A percentile compares a stretch with the other conserved stretches of the same genome.
Evolutionary conservation across 92 coral and sea anemone genomes (phyloP).

Genomic region (Palythoa grandis): DNA sequence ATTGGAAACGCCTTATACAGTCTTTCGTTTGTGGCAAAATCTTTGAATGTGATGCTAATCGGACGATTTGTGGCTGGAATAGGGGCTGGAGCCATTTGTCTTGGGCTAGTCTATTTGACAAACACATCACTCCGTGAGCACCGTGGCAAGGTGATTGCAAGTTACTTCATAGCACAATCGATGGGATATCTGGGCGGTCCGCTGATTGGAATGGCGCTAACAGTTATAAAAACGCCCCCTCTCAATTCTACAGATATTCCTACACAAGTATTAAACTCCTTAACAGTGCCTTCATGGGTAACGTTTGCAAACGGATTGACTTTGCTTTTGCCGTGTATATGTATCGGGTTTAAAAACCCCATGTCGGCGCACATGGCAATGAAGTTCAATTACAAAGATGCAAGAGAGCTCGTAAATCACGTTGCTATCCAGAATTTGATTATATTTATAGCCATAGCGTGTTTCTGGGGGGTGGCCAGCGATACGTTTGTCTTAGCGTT

Average conservation of each 20-base stretch:
- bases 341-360: slow-evolving; percentile 90
- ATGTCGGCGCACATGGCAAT: slow-evolving; percentile 95
- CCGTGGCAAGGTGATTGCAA: slow-evolving; percentile 87
- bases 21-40: slow-evolving; percentile 69
- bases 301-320: slow-evolving; percentile 75
- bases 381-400: slow-evolving; percentile 88
- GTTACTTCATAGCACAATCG: slow-evolving; percentile 90
- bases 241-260: slow-evolving; percentile 40
- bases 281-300: slow-evolving; percentile 91
- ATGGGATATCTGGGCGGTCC: slow-evolving; percentile 93
- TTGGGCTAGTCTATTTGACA: slow-evolving; percentile 87
- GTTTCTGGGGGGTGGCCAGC: slow-evolving; percentile 89
- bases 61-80: slow-evolving; percentile 93
- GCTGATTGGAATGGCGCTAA: slow-evolving; percentile 63
- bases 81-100: slow-evolving; percentile 33
- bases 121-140: slow-evolving; percentile 85
- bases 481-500: slow-evolving; percentile 86
- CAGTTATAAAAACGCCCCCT: slow-evolving; percentile 32
- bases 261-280: slow-evolving; percentile 63
- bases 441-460: slow-evolving; percentile 76
- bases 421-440: slow-evolving; percentile 61
- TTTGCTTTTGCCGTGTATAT: slow-evolving; percentile 77
- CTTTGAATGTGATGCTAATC: slow-evolving; percentile 75
- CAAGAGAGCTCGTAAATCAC: slow-evolving; percentile 75
- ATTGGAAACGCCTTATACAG: slow-evolving; percentile 86